A percentile compares a stretch with the other conserved stretches of the same genome.
These are phyloP conservation scores for Cydia pomonella DNA, from an alignment of 1,140 invertebrate species.

Conservation along the genomic window DNA sequence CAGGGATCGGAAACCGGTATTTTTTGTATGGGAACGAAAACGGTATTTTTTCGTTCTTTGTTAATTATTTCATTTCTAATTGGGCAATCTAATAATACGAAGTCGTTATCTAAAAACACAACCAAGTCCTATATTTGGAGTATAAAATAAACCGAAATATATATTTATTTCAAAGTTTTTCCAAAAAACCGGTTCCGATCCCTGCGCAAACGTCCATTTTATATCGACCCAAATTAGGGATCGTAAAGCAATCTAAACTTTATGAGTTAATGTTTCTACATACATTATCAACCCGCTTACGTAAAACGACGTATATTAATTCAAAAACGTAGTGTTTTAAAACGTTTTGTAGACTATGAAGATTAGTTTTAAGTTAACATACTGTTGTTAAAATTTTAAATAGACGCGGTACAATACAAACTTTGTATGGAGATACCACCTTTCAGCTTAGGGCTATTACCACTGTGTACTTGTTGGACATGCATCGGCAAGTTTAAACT, in stretches of 20 bases:
- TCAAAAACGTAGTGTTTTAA: not conserved
- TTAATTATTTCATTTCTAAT: no score
- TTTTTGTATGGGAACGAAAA: no score
- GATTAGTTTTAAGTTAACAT: conserved; percentile 14
- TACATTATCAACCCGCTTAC: not conserved
- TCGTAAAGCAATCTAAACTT: conserved; percentile 23
- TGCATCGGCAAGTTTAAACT: conserved; percentile 14
- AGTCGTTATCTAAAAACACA: no score
- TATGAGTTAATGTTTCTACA: conserved; percentile 30
- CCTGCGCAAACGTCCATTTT: not conserved
- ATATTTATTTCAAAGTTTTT: no score
- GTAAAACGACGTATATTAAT: not conserved
- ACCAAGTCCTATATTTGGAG: no score
- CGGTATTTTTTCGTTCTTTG: no score
- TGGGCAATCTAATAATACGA: no score
- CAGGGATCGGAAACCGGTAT: no score
- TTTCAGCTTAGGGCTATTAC: not conserved
- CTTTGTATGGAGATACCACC: not conserved
- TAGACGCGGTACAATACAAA: not conserved
- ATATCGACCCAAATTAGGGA: conserved; percentile 22
- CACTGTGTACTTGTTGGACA: not conserved
- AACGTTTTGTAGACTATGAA: not conserved
- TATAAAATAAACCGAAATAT: no score
- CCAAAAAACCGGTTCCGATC: no score
- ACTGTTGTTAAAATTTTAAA: not conserved